phyloP scores from a whole-genome alignment of 1,140 invertebrate genomes.

The Pseudoatta argentina region DNA sequence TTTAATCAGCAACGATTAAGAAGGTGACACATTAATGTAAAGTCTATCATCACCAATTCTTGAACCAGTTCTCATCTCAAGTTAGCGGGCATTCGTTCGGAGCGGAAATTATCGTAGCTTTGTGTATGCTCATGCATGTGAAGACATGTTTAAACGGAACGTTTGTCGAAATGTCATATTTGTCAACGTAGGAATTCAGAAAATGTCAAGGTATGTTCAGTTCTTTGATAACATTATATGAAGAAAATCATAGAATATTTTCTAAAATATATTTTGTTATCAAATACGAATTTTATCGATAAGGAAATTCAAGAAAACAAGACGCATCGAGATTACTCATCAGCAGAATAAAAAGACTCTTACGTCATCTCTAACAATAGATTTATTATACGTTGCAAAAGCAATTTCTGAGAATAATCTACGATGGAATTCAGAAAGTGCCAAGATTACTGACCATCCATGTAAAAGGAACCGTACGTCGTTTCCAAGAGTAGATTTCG shows the following conservation, averaged over 20 bases:
- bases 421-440: background rate
- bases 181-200: background rate
- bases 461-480: background rate
- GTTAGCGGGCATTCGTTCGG: conserved; percentile 18
- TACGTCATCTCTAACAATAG: background rate
- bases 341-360: background rate
- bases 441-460: background rate
- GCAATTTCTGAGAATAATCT: background rate
- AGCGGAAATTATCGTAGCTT: background rate
- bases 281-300: background rate
- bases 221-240: background rate
- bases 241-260: background rate
- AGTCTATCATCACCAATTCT: conserved; percentile 40
- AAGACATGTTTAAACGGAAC: background rate
- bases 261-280: background rate
- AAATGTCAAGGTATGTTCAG: background rate
- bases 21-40: conserved; percentile 38
- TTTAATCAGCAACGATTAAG: conserved; percentile 34
- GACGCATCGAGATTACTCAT: background rate
- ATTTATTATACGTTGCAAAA: background rate
- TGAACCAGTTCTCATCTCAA: conserved; percentile 17
- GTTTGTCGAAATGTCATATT: background rate
- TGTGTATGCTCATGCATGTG: conserved; percentile 7
- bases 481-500: background rate
- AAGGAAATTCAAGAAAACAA: background rate